phyloP scores from a whole-genome alignment of 2,888 invertebrate genomes.

The Drosophila mayaguana region DNA sequence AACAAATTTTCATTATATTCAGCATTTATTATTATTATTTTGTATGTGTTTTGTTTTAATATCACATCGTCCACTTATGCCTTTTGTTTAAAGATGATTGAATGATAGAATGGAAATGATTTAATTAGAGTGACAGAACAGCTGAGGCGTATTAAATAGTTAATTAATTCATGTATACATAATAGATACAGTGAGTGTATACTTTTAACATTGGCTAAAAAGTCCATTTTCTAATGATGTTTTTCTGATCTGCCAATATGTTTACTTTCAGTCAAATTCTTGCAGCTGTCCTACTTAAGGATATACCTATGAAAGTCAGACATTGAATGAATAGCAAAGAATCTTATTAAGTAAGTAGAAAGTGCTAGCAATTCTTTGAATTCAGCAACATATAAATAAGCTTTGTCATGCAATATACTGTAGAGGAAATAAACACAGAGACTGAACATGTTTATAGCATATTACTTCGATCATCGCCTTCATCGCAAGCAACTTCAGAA shows the following conservation, averaged over 20 bases:
- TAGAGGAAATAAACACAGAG: not conserved
- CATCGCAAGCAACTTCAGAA: slow-evolving; percentile 3
- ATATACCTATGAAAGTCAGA: not conserved
- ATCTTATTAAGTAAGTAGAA: not conserved
- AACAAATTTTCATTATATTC: too few relatives aligned
- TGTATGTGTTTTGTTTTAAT: too few relatives aligned
- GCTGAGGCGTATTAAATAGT: too few relatives aligned
- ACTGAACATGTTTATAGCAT: slow-evolving; percentile 1
- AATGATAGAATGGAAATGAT: too few relatives aligned
- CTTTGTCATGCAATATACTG: too few relatives aligned
- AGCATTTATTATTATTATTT: too few relatives aligned
- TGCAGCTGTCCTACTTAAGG: not conserved
- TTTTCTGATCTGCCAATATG: not conserved
- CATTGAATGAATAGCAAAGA: not conserved
- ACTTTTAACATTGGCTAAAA: not conserved
- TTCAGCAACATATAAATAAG: too few relatives aligned
- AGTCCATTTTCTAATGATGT: not conserved
- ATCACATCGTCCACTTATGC: too few relatives aligned
- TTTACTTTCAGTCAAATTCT: not conserved
- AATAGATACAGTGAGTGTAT: not conserved
- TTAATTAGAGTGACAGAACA: too few relatives aligned
- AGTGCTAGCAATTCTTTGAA: not conserved
- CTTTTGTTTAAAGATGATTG: too few relatives aligned
- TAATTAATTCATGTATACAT: not conserved
- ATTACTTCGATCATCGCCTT: slow-evolving; percentile 5